Conservation (phyloP, 2,113 vertebrate genomes). For the Onychorhynchus coronatus region DNA sequence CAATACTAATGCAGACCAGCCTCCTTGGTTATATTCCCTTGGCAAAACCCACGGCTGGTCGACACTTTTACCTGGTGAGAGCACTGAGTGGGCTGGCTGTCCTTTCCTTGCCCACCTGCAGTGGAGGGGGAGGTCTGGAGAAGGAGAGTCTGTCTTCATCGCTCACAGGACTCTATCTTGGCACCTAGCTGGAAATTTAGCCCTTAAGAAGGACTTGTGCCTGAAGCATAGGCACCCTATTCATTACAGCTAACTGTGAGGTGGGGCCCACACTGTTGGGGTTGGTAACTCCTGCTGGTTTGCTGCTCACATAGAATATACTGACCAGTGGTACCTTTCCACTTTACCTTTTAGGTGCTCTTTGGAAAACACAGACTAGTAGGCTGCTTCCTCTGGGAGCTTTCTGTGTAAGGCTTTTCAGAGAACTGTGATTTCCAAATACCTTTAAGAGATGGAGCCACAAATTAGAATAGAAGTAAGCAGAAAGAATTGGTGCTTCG, state of each 20-base stretch:
- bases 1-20: background rate
- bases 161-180: background rate
- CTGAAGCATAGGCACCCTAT: background rate
- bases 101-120: background rate
- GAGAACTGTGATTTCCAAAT: background rate
- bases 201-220: background rate
- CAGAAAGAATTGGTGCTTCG: background rate
- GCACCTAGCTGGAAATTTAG: background rate
- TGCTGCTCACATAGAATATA: background rate
- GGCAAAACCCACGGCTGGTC: background rate
- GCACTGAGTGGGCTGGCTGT: background rate
- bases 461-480: background rate
- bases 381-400: background rate
- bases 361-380: background rate
- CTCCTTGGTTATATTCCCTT: background rate
- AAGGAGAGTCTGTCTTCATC: background rate
- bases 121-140: background rate
- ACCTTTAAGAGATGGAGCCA: background rate
- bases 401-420: background rate
- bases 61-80: background rate
- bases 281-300: background rate
- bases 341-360: background rate
- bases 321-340: background rate
- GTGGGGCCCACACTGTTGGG: rapidly evolving
- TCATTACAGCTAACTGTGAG: background rate